phyloP scores from a whole-genome alignment of 64 coral and sea anemone species.

The Pachyseris speciosa region DNA sequence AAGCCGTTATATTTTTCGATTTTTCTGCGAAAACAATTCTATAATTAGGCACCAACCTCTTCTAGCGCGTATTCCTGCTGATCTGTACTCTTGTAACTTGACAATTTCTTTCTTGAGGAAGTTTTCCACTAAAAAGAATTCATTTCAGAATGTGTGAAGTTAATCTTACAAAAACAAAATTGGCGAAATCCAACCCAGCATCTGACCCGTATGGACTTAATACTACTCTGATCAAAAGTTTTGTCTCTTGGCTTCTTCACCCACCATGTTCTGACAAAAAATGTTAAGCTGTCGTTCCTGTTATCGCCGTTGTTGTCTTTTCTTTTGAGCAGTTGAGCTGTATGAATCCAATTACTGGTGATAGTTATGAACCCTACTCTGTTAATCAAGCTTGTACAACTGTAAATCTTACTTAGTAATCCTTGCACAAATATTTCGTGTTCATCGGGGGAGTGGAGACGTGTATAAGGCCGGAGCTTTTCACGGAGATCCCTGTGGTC shows the following conservation, averaged over 20 bases:
- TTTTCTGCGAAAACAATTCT: neutral
- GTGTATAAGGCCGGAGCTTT: conserved; percentile 67
- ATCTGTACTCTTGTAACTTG: conserved; percentile 83
- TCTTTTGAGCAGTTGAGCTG: too few species aligned
- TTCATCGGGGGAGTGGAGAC: conserved; percentile 87
- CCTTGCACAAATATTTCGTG: conserved; percentile 97
- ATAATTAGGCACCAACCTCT: conserved; percentile 45
- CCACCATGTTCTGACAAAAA: too few species aligned
- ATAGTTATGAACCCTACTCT: too few species aligned
- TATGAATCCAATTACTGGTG: too few species aligned
- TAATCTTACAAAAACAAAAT: too few species aligned
- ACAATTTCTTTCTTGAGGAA: conserved; percentile 87
- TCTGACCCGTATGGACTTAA: too few species aligned
- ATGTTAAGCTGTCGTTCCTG: too few species aligned
- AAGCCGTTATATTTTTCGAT: too few species aligned
- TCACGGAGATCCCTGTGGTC: conserved; percentile 80
- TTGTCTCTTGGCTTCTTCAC: too few species aligned
- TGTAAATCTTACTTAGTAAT: conserved; percentile 24
- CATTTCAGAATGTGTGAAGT: neutral
- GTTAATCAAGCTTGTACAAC: neutral
- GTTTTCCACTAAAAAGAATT: conserved; percentile 72
- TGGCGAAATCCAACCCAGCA: too few species aligned
- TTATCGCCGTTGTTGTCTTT: too few species aligned
- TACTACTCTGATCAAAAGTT: too few species aligned
- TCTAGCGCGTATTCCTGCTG: conserved; percentile 78